Conservation (phyloP, 2,113 vertebrate species). For the Vulpes vulpes region DNA sequence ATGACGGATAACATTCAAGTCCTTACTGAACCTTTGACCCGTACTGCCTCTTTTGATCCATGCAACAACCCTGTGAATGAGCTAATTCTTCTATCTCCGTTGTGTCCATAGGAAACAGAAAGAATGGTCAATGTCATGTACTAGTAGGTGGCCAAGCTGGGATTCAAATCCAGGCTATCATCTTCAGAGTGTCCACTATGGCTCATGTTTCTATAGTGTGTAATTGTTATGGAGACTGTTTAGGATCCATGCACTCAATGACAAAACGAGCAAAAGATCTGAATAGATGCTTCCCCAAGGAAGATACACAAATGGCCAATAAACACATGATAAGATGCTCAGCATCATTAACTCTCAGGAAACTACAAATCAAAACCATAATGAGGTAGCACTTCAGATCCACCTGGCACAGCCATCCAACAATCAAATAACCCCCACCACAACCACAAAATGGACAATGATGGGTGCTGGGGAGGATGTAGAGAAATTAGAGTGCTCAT, state of each 20-base stretch:
- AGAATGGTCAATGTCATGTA: background rate
- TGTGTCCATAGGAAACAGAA: background rate
- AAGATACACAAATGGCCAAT: background rate
- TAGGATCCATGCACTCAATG: background rate
- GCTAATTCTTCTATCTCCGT: background rate
- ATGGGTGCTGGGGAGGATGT: background rate
- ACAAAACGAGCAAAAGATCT: background rate
- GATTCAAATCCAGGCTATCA: background rate
- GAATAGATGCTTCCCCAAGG: background rate
- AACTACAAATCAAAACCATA: background rate
- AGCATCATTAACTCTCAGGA: background rate
- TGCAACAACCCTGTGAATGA: background rate
- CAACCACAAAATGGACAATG: background rate
- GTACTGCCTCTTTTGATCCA: background rate
- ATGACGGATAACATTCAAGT: background rate
- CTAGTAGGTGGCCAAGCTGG: background rate
- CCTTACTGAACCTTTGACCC: background rate
- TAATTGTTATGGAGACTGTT: background rate
- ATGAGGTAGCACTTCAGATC: background rate
- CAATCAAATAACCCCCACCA: background rate
- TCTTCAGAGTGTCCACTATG: background rate
- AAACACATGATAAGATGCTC: background rate
- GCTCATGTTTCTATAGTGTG: background rate
- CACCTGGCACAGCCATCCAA: background rate
- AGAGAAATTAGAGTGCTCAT: background rate